phyloP scores from a whole-genome alignment of 2,113 vertebrate species.

The Tragelaphus scriptus region DNA sequence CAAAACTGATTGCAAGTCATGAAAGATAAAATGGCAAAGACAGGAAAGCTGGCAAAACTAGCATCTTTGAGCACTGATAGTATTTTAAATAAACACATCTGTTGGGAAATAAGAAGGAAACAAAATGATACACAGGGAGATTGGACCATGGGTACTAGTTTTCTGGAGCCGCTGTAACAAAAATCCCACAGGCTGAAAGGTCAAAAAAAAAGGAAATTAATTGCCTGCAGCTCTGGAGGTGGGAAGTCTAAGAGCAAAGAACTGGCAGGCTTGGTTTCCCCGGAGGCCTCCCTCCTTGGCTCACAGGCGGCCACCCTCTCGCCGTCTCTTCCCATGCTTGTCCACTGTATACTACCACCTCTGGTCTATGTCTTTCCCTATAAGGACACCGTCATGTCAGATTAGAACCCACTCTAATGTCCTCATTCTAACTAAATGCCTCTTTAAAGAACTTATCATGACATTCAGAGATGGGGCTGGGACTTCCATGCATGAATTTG shows the following conservation, averaged over 20 bases:
- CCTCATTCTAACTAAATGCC: background rate
- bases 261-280: background rate
- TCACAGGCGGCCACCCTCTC: background rate
- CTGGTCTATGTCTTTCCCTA: background rate
- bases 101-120: background rate
- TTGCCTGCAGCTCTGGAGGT: background rate
- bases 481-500: background rate
- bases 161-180: background rate
- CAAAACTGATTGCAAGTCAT: background rate
- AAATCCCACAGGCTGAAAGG: background rate
- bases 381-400: background rate
- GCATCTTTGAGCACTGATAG: background rate
- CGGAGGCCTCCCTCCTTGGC: background rate
- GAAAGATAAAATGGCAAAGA: background rate
- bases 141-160: background rate
- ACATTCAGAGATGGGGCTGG: background rate
- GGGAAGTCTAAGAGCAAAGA: background rate
- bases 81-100: background rate
- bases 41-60: background rate
- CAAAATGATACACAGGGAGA: background rate
- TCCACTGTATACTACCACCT: too few relatives aligned
- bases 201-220: background rate
- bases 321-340: fast-evolving
- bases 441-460: background rate
- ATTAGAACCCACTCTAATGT: background rate